Conservation (phyloP, 2,888 invertebrate species). For the Spisula solida region DNA sequence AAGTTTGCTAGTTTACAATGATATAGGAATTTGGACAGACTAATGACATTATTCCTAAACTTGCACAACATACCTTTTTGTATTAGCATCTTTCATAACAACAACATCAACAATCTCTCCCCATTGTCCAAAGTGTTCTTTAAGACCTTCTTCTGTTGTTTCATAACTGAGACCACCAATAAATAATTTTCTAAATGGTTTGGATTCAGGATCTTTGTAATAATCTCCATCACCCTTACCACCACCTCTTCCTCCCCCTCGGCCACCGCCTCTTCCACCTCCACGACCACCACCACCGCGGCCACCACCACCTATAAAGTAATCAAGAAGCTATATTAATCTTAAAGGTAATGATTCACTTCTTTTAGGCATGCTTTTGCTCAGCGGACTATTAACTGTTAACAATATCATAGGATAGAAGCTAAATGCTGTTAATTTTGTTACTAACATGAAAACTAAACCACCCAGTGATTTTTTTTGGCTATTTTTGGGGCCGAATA, state of each 20-base stretch:
- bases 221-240: constrained; percentile 55
- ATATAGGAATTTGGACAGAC: no score
- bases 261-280: constrained; percentile 58
- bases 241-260: constrained; percentile 58
- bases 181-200: constrained; percentile 94
- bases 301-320: constrained; percentile 48
- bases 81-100: constrained; percentile 79
- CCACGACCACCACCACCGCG: constrained; percentile 61
- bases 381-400: no score
- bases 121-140: constrained; percentile 98
- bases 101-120: constrained; percentile 91
- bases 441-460: no score
- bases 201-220: constrained; percentile 69
- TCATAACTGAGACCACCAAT: constrained; percentile 98
- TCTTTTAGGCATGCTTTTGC: no score
- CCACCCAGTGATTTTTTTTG: no score
- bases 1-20: no score
- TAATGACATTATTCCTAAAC: no score
- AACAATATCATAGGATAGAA: no score
- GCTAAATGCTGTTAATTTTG: no score
- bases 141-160: constrained; percentile 96
- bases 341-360: no score
- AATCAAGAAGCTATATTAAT: neutral
- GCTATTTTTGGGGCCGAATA: no score
- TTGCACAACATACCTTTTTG: constrained; percentile 87